Base-by-base conservation (phyloP, 2,888 invertebrate genomes). In the Alviniconcha strummeri region DNA sequence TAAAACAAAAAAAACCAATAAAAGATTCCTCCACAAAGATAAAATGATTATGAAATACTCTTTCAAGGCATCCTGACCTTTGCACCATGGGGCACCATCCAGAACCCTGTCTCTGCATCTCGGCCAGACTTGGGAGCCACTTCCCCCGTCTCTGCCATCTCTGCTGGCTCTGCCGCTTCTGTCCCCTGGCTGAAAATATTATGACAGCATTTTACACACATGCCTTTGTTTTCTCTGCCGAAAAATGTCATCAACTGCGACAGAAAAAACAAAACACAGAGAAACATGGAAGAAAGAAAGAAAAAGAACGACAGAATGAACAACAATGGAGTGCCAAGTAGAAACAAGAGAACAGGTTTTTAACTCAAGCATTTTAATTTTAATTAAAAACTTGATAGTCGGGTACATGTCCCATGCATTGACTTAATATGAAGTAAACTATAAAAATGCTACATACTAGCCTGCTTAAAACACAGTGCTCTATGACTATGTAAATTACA, bases 131-230 rank as follows among this genome's bases (percentile, higher is more conserved):
- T 82, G 7, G 84, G 78, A 13, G 83, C n/a, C 36, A 81, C 79
- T 56, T 85, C 85, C 8, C 85, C 85, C 19, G 85, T 85, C 83
- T 85, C 85, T 36, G 83, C 78, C 52, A 80, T 84, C 17, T 84
- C 84, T 15, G 84, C 76, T 19, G 81, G 84, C 19, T 82, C 84
- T 36, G 79, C 79, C 67, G 76, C 67, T 55, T 84, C 84, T 76
- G 72, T 84, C 54, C 67, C 71, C 15, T 82, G 76, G 11, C 80
- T 75, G 67, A 52, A 52, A 56, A 52, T 13, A 9, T 15, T 5
- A 78, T 36, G 1, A 13, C 64, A 64, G 64, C 15, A 13, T 64
- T 64, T 13, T 15, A 64, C 64, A 64, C 64, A 15, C 64, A 64
- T 64, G 15, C 64, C 64, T 15, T 64, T 64, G 64, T 64, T 64